Evolutionary conservation across 2,888 invertebrate genomes (phyloP).

Genomic region (Scaptomyza caliginosa): DNA sequence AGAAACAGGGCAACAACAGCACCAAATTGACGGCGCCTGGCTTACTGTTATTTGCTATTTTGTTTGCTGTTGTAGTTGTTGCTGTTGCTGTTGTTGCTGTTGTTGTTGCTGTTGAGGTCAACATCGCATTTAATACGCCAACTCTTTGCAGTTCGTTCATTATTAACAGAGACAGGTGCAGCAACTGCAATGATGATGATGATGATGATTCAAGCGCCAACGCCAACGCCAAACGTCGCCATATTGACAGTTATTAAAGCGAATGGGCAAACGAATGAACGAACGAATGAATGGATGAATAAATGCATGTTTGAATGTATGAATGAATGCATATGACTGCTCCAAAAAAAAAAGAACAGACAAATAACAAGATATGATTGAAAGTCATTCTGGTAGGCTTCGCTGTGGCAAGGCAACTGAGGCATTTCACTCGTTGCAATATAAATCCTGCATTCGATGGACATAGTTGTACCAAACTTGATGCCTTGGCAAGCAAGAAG

Average conservation of each 20-base stretch:
- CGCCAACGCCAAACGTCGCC: constrained; percentile 19
- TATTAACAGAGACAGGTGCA: constrained; percentile 53
- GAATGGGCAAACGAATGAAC: constrained; percentile 23
- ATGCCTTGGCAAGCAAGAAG: too few relatives aligned
- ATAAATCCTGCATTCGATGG: too few relatives aligned
- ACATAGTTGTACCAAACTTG: too few relatives aligned
- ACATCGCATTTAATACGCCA: constrained; percentile 60
- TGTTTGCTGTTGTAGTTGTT: constrained; percentile 27
- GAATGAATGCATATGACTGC: constrained; percentile 38
- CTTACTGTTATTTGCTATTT: constrained; percentile 15
- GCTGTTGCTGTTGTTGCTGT: constrained; percentile 20
- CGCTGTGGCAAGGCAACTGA: too few relatives aligned
- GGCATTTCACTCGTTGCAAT: too few relatives aligned
- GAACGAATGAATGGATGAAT: constrained; percentile 24
- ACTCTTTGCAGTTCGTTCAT: constrained; percentile 53
- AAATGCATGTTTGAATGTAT: constrained; percentile 13
- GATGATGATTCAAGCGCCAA: background rate
- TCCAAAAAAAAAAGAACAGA: too few relatives aligned
- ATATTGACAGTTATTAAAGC: constrained; percentile 53
- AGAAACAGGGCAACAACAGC: constrained; percentile 14
- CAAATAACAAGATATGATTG: too few relatives aligned
- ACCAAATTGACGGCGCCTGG: constrained; percentile 34
- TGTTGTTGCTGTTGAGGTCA: constrained; percentile 50
- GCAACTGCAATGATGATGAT: constrained; percentile 28
- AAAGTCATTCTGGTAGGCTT: too few relatives aligned